phyloP scores from a whole-genome alignment of 2,888 invertebrate species.

The Erebia ligea region DNA sequence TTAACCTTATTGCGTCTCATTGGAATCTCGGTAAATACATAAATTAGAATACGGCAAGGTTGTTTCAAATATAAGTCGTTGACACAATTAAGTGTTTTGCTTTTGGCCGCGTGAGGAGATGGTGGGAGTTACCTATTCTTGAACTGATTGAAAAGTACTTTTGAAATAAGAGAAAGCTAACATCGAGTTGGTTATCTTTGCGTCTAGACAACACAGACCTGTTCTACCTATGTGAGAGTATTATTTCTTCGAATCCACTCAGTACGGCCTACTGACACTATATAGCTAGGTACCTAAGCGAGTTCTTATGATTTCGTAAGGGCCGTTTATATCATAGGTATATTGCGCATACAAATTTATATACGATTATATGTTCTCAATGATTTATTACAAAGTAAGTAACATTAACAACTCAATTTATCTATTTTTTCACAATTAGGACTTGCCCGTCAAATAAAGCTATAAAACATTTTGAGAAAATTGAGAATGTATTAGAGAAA shows the following conservation, averaged over 20 bases:
- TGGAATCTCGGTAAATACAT: constrained; percentile 45
- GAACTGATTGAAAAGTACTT: constrained; percentile 27
- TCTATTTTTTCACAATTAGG: too few relatives aligned
- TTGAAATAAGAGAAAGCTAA: constrained; percentile 42
- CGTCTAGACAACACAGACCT: constrained; percentile 48
- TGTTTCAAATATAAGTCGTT: constrained; percentile 37
- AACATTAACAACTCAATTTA: too few relatives aligned
- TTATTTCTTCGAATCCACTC: constrained; percentile 48
- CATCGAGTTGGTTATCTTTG: constrained; percentile 32
- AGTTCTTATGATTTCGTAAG: constrained; percentile 23
- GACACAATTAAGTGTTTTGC: constrained; percentile 36
- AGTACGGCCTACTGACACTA: constrained; percentile 50
- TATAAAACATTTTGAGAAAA: too few relatives aligned
- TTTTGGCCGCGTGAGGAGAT: constrained; percentile 28
- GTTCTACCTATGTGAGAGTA: constrained; percentile 51
- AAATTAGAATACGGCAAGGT: constrained; percentile 40
- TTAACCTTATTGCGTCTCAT: constrained; percentile 50
- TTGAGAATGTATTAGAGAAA: too few relatives aligned
- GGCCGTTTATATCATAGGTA: neutral
- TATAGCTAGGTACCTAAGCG: constrained; percentile 21
- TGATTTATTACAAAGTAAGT: too few relatives aligned
- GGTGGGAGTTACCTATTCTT: constrained; percentile 5
- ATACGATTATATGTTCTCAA: neutral
- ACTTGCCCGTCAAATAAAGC: too few relatives aligned
- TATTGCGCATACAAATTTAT: constrained; percentile 4